Evolutionary conservation across 2,797 vertebrate species (phyloP).

Genomic region (Eidolon dupreanum): DNA sequence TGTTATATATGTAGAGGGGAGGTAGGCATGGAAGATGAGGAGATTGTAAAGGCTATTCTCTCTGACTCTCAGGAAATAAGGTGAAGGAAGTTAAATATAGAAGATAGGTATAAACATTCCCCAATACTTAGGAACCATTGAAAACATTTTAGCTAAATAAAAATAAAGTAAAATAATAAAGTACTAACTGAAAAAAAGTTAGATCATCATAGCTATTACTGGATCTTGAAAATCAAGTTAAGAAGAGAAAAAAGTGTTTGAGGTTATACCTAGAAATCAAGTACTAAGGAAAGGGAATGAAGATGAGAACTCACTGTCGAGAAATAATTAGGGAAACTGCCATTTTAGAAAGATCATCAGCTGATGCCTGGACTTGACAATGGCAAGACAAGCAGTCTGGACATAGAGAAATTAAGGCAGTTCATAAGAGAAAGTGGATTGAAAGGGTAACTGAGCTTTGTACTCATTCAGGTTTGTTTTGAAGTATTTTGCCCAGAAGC

Average conservation of each 20-base stretch:
- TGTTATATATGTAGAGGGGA: neutral
- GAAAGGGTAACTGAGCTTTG: conserved; percentile 26
- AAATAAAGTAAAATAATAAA: conserved; percentile 39
- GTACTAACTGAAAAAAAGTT: neutral
- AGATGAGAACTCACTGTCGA: neutral
- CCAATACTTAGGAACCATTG: neutral
- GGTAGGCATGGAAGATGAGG: neutral
- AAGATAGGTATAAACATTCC: neutral
- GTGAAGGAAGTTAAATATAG: neutral
- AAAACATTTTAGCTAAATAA: conserved; percentile 34
- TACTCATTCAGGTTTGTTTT: conserved; percentile 39
- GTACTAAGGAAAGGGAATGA: conserved; percentile 3
- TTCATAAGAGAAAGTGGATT: neutral
- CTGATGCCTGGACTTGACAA: neutral
- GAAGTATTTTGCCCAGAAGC: conserved; percentile 31
- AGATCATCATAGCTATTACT: neutral
- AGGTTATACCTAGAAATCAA: neutral
- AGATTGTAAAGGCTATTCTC: neutral
- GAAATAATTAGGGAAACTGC: neutral
- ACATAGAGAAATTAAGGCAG: neutral
- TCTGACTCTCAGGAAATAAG: neutral
- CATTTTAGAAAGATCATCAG: conserved; percentile 3
- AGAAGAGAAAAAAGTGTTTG: conserved; percentile 29
- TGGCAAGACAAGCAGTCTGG: neutral
- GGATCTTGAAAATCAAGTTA: conserved; percentile 3